These are phyloP conservation scores for Podarcis raffonei DNA, from an alignment of 2,113 vertebrate genomes.

Conservation along the genomic window DNA sequence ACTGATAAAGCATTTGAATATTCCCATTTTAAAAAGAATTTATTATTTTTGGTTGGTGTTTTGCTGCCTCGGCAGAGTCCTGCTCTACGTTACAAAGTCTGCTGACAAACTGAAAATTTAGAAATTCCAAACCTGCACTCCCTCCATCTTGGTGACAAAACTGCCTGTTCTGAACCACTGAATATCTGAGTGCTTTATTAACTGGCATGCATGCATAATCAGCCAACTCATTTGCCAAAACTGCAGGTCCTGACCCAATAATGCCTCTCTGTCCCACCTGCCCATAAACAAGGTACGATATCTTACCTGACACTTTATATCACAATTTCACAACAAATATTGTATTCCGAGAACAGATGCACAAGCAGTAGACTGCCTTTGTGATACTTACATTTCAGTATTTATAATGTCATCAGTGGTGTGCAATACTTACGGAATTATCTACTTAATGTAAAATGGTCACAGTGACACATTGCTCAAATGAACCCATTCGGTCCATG, in stretches of 20 bases:
- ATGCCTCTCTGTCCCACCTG: background rate
- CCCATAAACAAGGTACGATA: background rate
- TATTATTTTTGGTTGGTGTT: background rate
- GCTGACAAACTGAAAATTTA: background rate
- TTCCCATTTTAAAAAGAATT: background rate
- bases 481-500: background rate
- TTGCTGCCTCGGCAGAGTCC: background rate
- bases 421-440: background rate
- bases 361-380: background rate
- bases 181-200: background rate
- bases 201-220: no score
- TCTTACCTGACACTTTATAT: background rate
- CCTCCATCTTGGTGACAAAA: background rate
- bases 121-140: background rate
- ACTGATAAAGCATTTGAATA: background rate
- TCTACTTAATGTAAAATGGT: background rate
- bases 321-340: background rate
- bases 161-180: background rate
- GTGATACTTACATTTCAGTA: background rate
- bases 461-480: background rate
- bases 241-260: background rate
- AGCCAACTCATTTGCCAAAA: background rate
- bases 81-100: background rate
- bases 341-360: background rate
- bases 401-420: background rate